Conservation (phyloP, 2,888 invertebrate genomes). For the Scrobipalpa atriplicella region DNA sequence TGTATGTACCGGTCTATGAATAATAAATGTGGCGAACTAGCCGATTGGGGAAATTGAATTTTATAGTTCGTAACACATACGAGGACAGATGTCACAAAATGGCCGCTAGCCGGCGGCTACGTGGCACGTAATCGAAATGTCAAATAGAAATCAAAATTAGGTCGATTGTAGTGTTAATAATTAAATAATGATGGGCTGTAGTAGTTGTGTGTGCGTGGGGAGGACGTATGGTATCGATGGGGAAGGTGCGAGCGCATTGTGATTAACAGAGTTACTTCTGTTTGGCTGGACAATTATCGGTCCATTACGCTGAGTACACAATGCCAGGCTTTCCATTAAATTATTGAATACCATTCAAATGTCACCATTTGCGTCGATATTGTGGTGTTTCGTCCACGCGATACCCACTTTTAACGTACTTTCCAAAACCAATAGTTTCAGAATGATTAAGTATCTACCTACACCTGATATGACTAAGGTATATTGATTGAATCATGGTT, state of each 20-base stretch:
- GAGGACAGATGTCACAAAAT: slow-evolving; percentile 82
- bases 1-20: slow-evolving; percentile 79
- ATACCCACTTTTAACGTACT: slow-evolving; percentile 38
- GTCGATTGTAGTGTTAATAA: slow-evolving; percentile 82
- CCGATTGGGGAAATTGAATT: slow-evolving; percentile 83
- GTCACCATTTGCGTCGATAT: slow-evolving; percentile 53
- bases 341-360: slow-evolving; percentile 67
- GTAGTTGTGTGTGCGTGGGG: slow-evolving; percentile 54
- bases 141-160: slow-evolving; percentile 83
- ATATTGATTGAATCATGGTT: neutral
- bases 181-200: slow-evolving; percentile 72
- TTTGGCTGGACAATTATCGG: slow-evolving; percentile 80
- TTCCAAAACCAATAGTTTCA: slow-evolving; percentile 40
- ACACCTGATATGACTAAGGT: neutral
- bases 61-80: slow-evolving; percentile 81
- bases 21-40: slow-evolving; percentile 80
- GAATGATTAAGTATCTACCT: slow-evolving; percentile 33
- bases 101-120: slow-evolving; percentile 71
- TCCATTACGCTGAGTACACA: slow-evolving; percentile 77
- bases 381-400: slow-evolving; percentile 42
- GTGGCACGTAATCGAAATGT: slow-evolving; percentile 76
- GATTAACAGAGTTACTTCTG: slow-evolving; percentile 80
- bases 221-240: slow-evolving; percentile 27
- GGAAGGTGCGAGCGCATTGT: slow-evolving; percentile 75
- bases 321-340: slow-evolving; percentile 68